A percentile compares a stretch with the other conserved stretches of the same genome.
Evolutionary conservation across 2,888 invertebrate species (phyloP).

Genomic region (Leistus spinibarbis): DNA sequence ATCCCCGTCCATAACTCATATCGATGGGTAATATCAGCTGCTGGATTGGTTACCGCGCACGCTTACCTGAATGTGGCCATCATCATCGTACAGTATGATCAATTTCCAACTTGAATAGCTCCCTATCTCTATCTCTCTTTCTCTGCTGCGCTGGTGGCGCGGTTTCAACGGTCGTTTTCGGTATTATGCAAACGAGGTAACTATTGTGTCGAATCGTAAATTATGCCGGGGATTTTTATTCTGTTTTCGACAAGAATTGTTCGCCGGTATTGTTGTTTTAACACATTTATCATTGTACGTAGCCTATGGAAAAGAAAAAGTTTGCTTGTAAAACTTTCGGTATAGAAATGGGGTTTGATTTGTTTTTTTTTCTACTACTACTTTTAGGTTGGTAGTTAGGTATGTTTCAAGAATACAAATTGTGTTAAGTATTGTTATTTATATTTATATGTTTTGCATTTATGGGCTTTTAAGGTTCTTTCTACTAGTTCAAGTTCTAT

Average conservation of each 20-base stretch:
- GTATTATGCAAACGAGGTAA: slow-evolving; percentile 30
- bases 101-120: slow-evolving; percentile 24
- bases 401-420: neutral
- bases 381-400: too few species aligned
- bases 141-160: slow-evolving; percentile 8
- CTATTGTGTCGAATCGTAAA: slow-evolving; percentile 25
- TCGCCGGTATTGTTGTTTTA: neutral
- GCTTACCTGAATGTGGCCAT: neutral
- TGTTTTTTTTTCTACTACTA: too few species aligned
- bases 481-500: neutral
- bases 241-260: neutral
- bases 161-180: slow-evolving; percentile 29
- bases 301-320: neutral
- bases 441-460: neutral
- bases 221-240: neutral
- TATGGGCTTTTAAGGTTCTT: neutral
- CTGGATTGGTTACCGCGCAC: neutral
- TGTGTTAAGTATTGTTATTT: neutral
- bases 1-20: slow-evolving; percentile 42
- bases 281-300: neutral
- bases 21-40: neutral
- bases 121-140: too few species aligned
- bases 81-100: too few species aligned
- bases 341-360: neutral
- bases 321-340: neutral